Base-by-base conservation (phyloP, 2,113 vertebrate species). In the Ceyx margarethae region DNA sequence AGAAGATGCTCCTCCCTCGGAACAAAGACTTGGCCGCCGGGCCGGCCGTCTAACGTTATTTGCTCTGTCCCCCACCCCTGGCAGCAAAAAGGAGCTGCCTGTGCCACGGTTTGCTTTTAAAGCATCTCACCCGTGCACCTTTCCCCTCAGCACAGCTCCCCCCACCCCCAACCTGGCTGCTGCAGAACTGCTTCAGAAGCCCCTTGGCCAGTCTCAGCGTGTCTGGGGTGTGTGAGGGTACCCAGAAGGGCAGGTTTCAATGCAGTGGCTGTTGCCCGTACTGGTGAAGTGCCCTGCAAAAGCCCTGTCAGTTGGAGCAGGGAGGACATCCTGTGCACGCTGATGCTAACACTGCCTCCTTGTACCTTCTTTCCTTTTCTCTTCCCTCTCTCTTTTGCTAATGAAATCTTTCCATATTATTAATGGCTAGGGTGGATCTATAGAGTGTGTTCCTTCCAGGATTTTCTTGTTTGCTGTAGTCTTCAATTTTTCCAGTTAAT, bases 401-500 rank as follows among this genome's bases (percentile, higher is more conserved):
- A 89, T 87, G 87, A 94, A 95, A 89, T 93, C 64, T 96, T 96
- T 94, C 95, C 96, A 89, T 65, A 3, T 87, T 92, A 74, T 94
- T 94, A 79, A 94, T 48, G 75, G 92, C 81, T 1, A 1, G 87
- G 91, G 87, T 61, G 91, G 84, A 82, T 91, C 95, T 64, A 56
- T 10, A 72, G 72, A 77, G 31, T 10, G 25, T 88, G 86, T 21
- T 76, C 90, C 91, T 92, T 94, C 94, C 95, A 96, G 91, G 89
- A 87, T 92, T 95, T 93, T 92, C 57, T 76, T 94, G 78, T 91
- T 78, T 75, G 33, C 73, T 66, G 29, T 1, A 71, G 51, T 17
- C 68, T 91, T 94, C 84, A 58, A 1, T 37, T 67, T 92, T 87
- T 92, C 89, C 94, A 81, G 43, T 40, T 93, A 19, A 80, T 91